Percentiles rank a stretch among this genome's conserved stretches.
Evolutionary conservation across 2,113 vertebrate genomes (phyloP).

Genomic region (Dunckerocampus dactyliophorus): DNA sequence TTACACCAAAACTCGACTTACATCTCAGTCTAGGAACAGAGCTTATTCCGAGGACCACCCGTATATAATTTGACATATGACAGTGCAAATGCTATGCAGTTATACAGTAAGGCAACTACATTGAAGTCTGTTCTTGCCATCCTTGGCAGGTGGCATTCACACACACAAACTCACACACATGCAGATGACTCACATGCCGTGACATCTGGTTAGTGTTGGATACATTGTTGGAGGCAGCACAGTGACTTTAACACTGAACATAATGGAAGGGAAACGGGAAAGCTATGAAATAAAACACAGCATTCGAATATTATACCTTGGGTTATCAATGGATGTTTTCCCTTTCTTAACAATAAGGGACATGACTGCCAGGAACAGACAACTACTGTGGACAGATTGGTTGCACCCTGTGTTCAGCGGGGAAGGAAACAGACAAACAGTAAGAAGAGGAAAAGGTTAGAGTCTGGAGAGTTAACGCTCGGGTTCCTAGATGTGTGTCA

Average conservation of each 20-base stretch:
- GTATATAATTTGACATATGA: conserved; percentile 15
- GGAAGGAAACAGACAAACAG: not conserved
- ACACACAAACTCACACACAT: conserved; percentile 10
- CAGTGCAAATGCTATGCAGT: conserved; percentile 1
- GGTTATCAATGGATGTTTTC: conserved; percentile 35
- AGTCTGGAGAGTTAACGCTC: conserved; percentile 1
- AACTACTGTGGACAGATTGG: conserved; percentile 18
- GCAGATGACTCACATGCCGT: conserved; percentile 55
- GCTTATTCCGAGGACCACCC: too few species aligned
- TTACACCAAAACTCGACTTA: too few species aligned
- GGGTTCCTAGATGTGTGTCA: conserved; percentile 1
- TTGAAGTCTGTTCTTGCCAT: conserved; percentile 22
- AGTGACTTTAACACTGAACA: conserved; percentile 34
- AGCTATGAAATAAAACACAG: conserved; percentile 49
- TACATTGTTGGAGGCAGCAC: conserved; percentile 50
- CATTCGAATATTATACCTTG: conserved; percentile 37
- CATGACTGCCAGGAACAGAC: conserved; percentile 17
- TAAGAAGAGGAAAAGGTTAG: conserved; percentile 13
- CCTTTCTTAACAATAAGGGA: conserved; percentile 43
- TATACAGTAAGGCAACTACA: conserved; percentile 1
- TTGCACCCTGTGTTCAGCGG: conserved; percentile 5
- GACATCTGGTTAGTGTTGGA: conserved; percentile 64
- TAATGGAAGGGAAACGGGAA: conserved; percentile 64
- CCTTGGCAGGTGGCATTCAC: conserved; percentile 48
- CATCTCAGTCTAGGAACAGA: too few species aligned